A percentile compares a stretch with the other conserved stretches of the same genome.
Conservation (phyloP, 2,797 vertebrate species). For the Premnoplex brunnescens region DNA sequence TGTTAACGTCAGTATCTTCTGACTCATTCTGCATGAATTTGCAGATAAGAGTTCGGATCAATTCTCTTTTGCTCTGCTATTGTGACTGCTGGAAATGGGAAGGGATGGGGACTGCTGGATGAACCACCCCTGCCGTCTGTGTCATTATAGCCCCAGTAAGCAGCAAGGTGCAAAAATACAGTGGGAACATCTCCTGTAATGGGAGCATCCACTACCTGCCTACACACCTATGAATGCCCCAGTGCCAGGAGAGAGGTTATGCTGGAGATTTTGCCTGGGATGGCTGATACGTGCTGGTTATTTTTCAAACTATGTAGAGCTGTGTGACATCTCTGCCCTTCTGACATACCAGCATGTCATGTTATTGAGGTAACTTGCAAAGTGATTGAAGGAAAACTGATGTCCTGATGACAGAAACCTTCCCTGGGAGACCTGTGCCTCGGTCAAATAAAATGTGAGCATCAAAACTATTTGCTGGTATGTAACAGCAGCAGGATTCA, state of each 20-base stretch:
- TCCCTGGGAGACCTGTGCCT: neutral
- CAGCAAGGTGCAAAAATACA: neutral
- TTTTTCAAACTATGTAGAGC: neutral
- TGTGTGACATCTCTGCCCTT: neutral
- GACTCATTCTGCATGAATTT: no score
- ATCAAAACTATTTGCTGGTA: neutral
- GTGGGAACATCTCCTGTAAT: neutral
- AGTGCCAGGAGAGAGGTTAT: neutral
- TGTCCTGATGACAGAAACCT: neutral
- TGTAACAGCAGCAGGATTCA: neutral
- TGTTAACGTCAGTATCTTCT: no score
- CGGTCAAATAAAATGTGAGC: neutral
- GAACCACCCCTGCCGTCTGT: neutral
- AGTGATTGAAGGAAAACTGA: neutral
- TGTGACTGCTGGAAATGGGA: neutral
- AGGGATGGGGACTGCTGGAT: neutral
- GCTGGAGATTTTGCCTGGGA: neutral
- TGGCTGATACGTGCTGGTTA: rapidly evolving
- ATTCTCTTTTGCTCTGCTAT: neutral
- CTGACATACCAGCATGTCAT: neutral
- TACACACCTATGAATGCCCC: rapidly evolving
- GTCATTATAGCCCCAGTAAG: no score
- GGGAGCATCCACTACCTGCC: neutral
- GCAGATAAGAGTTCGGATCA: no score
- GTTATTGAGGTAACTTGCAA: neutral